phyloP scores from a whole-genome alignment of 2,888 invertebrate species.

The Phortica magna region DNA sequence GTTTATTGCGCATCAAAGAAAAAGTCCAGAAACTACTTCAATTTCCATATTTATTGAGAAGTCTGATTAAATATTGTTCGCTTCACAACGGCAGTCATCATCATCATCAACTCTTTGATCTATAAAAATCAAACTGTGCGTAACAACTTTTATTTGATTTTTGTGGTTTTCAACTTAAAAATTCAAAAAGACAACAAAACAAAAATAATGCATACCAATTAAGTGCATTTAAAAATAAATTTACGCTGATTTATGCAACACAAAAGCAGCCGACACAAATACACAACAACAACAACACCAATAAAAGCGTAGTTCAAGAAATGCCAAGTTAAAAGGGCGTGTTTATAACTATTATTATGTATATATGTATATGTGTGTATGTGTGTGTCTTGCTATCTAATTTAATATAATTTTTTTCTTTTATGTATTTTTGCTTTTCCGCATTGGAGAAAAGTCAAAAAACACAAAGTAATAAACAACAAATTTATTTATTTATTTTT shows the following conservation, averaged over 20 bases:
- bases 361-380: background rate
- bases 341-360: constrained; percentile 32
- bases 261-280: constrained; percentile 25
- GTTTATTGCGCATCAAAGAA: too few relatives aligned
- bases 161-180: background rate
- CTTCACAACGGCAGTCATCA: background rate
- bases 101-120: background rate
- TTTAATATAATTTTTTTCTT: constrained; percentile 41
- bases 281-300: constrained; percentile 39
- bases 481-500: background rate
- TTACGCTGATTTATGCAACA: constrained; percentile 23
- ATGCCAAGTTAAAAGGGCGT: constrained; percentile 46
- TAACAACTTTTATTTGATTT: background rate
- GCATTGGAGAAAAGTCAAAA: constrained; percentile 51
- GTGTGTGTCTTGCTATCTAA: constrained; percentile 30
- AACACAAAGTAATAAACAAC: constrained; percentile 32
- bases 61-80: background rate
- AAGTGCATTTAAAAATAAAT: constrained; percentile 25
- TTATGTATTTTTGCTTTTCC: constrained; percentile 41
- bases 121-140: background rate
- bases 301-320: constrained; percentile 32
- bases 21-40: too few relatives aligned
- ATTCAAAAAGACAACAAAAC: background rate
- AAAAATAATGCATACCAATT: constrained; percentile 21
- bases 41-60: too few relatives aligned